These are phyloP conservation scores for Procambarus virginalis DNA, from an alignment of 1,140 invertebrate genomes.

Conservation along the genomic window DNA sequence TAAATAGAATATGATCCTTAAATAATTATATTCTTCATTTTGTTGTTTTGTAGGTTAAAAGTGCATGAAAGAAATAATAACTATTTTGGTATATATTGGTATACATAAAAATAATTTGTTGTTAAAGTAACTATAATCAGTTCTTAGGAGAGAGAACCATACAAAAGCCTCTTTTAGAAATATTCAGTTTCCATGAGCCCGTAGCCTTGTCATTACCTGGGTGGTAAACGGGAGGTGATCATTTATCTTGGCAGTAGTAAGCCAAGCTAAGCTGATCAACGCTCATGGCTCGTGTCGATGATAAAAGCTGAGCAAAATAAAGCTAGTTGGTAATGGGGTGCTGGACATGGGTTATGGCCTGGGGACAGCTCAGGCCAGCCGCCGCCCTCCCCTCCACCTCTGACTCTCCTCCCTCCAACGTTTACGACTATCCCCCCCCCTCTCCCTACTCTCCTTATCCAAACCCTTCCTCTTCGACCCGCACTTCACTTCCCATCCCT, in stretches of 20 bases:
- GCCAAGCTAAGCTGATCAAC: neutral
- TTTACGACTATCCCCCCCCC: neutral
- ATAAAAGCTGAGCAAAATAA: conserved; percentile 1
- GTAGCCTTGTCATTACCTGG: neutral
- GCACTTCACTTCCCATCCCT: neutral
- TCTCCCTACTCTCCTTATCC: neutral
- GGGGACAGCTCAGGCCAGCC: conserved; percentile 1
- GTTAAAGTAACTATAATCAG: neutral
- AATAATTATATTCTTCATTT: neutral
- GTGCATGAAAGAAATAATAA: neutral
- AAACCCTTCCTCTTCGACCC: neutral
- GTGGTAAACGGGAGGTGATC: neutral
- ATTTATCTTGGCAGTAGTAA: neutral
- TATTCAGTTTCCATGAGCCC: neutral
- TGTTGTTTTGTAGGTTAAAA: neutral
- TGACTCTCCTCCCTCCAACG: neutral
- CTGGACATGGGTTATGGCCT: conserved; percentile 10
- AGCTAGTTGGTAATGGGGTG: neutral
- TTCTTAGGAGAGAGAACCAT: neutral
- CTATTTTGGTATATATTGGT: neutral
- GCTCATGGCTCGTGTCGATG: neutral
- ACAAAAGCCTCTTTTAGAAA: neutral
- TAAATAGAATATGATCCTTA: neutral
- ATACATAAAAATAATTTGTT: neutral
- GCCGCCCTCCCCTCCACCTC: neutral